phyloP scores from a whole-genome alignment of 92 coral and sea anemone genomes.

The Epizoanthus scotinus region DNA sequence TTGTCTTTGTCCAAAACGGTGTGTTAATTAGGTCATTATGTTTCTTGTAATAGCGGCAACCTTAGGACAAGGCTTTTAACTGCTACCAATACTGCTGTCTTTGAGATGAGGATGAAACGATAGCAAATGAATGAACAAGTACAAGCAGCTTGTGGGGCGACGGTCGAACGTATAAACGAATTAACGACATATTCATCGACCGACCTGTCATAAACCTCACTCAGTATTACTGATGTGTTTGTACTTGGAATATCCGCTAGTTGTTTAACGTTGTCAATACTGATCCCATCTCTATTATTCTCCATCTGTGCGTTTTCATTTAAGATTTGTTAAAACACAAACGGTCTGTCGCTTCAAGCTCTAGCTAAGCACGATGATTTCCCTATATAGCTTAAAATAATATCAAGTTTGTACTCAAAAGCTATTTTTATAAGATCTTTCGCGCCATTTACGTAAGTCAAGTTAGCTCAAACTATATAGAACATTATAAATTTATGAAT shows the following conservation, averaged over 20 bases:
- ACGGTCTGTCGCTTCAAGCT: neutral
- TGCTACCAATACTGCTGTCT: slow-evolving; percentile 10
- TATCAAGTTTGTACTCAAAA: neutral
- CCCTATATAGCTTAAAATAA: neutral
- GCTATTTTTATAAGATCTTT: neutral
- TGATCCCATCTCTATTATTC: neutral
- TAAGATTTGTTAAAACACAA: neutral
- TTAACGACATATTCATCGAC: neutral
- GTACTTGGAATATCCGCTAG: neutral
- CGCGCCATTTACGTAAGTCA: neutral
- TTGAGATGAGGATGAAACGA: neutral
- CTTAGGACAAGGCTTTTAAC: slow-evolving; percentile 10
- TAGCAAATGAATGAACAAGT: slow-evolving; percentile 23
- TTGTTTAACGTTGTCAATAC: neutral
- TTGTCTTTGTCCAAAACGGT: neutral
- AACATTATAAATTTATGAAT: slow-evolving; percentile 1
- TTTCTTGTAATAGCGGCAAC: neutral
- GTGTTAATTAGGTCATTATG: slow-evolving; percentile 21
- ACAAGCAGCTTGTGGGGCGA: slow-evolving; percentile 12
- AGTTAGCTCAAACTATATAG: neutral
- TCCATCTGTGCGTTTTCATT: slow-evolving; percentile 20
- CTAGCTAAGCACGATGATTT: neutral
- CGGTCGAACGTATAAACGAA: neutral
- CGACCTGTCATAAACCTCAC: neutral
- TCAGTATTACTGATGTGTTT: slow-evolving; percentile 4